phyloP scores from a whole-genome alignment of 2,113 vertebrate genomes.

The Murina feae region DNA sequence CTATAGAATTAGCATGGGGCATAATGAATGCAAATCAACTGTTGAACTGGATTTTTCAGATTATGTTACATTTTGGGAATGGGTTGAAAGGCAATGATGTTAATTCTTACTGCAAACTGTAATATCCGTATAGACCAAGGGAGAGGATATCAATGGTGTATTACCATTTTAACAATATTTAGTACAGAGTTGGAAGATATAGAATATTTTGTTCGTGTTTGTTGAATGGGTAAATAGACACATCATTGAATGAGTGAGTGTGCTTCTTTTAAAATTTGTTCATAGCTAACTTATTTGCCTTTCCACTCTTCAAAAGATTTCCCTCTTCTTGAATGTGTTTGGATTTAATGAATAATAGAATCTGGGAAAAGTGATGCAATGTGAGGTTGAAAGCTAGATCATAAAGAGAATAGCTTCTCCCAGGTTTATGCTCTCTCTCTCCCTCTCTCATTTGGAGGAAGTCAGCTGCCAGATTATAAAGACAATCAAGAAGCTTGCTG shows the following conservation, averaged over 20 bases:
- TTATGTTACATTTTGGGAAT: background rate
- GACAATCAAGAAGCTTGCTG: background rate
- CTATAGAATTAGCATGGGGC: background rate
- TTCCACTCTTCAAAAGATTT: background rate
- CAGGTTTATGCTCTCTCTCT: background rate
- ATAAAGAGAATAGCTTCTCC: background rate
- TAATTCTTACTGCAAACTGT: background rate
- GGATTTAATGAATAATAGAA: background rate
- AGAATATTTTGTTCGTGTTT: background rate
- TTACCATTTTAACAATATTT: background rate
- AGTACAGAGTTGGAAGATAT: background rate
- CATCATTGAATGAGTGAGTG: background rate
- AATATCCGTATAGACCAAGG: background rate
- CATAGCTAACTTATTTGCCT: background rate
- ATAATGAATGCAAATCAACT: background rate
- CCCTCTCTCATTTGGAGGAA: background rate
- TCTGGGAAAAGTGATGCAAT: background rate
- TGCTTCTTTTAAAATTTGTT: background rate
- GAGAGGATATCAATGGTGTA: background rate
- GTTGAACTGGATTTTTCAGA: background rate
- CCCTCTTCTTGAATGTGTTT: background rate
- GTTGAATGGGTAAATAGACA: background rate
- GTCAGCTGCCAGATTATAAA: background rate
- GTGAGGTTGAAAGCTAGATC: background rate
- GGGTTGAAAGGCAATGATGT: background rate